Percentiles rank a stretch among this genome's conserved stretches.
phyloP scores from a whole-genome alignment of 2,797 vertebrate genomes.

The Enoplosus armatus region DNA sequence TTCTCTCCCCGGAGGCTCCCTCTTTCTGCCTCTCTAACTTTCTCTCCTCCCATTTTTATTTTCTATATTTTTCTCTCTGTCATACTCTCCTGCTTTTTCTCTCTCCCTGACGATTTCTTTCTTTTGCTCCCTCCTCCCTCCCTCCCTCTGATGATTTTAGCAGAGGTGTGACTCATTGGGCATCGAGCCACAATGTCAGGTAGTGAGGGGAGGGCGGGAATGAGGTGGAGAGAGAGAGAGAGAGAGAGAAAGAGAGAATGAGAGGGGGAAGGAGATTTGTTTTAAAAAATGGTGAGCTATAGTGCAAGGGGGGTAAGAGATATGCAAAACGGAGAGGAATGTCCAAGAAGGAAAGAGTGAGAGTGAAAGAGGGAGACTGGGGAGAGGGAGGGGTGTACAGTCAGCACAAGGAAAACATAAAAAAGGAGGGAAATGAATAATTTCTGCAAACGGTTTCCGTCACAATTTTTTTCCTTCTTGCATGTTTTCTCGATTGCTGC shows the following conservation, averaged over 20 bases:
- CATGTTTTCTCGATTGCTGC: constrained; percentile 73
- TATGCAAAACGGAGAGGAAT: constrained; percentile 82
- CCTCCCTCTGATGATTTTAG: constrained; percentile 86
- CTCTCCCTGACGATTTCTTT: constrained; percentile 78
- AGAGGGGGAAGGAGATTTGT: constrained; percentile 66
- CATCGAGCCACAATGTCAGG: constrained; percentile 85
- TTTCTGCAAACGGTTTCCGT: constrained; percentile 83
- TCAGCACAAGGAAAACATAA: constrained; percentile 82
- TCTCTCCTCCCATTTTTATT: constrained; percentile 81
- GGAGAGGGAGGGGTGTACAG: constrained; percentile 76
- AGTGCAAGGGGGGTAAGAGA: constrained; percentile 64
- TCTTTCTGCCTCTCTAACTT: constrained; percentile 76
- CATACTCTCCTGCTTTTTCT: constrained; percentile 81
- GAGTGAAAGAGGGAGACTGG: constrained; percentile 68
- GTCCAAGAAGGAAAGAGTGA: constrained; percentile 77
- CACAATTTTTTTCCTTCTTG: constrained; percentile 67
- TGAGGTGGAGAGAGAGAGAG: constrained; percentile 51
- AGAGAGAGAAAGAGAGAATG: constrained; percentile 48
- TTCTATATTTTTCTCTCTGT: constrained; percentile 84
- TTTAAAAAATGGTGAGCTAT: constrained; percentile 77
- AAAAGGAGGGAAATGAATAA: constrained; percentile 85
- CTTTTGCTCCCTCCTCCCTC: constrained; percentile 70
- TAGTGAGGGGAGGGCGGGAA: constrained; percentile 76
- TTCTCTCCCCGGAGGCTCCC: constrained; percentile 80
- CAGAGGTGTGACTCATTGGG: constrained; percentile 89